phyloP scores from a whole-genome alignment of 1,140 invertebrate genomes.

The Subanguina moxae region DNA sequence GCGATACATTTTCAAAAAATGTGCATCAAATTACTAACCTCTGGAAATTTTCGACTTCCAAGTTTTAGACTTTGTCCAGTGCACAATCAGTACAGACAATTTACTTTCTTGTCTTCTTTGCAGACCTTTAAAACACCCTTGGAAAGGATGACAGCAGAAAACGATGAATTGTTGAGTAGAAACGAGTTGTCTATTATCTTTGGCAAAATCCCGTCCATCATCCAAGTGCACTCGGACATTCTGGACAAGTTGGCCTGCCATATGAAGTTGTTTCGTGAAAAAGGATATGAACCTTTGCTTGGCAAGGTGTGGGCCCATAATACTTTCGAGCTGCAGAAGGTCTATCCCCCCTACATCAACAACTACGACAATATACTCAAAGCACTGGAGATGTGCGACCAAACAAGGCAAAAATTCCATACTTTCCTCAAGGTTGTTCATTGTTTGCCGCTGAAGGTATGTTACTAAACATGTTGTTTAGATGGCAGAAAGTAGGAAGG shows the following conservation, averaged over 20 bases:
- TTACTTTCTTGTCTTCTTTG: no score
- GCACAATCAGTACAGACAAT: no score
- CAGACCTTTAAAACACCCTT: conserved; percentile 34
- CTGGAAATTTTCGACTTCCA: no score
- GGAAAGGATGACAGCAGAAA: conserved; percentile 13
- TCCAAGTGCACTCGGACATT: conserved; percentile 31
- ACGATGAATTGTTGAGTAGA: conserved; percentile 11
- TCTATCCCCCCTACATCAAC: conserved; percentile 39
- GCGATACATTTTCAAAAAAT: no score
- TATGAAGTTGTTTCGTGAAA: not conserved
- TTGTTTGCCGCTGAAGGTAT: no score
- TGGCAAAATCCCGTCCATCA: conserved; percentile 23
- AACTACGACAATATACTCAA: conserved; percentile 24
- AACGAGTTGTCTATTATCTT: conserved; percentile 33
- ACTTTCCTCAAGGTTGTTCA: conserved; percentile 25
- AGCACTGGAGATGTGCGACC: conserved; percentile 23
- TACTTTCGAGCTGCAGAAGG: conserved; percentile 5
- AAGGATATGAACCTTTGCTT: conserved; percentile 2
- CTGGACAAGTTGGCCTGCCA: conserved; percentile 3
- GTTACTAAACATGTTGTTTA: no score
- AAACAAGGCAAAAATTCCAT: conserved; percentile 27
- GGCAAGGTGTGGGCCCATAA: conserved; percentile 35
- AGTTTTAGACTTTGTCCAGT: no score
- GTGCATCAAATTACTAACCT: no score
- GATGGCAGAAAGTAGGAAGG: conserved; percentile 19